phyloP scores from a whole-genome alignment of 2,797 vertebrate species.

The Lerista edwardsae region DNA sequence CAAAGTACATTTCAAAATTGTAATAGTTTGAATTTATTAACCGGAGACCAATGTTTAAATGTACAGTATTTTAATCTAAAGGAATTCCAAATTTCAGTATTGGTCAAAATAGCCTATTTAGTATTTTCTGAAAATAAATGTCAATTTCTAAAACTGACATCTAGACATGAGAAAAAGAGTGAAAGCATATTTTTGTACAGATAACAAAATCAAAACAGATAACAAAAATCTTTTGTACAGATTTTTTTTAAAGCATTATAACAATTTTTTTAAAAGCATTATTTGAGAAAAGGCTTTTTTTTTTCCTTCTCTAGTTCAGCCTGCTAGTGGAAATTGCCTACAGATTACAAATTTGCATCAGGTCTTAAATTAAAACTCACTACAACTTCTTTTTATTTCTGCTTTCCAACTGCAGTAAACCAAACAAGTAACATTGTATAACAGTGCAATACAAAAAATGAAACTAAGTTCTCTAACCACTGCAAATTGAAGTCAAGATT shows the following conservation, averaged over 20 bases:
- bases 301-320: conserved; percentile 2
- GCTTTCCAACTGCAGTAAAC: conserved; percentile 53
- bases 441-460: conserved; percentile 48
- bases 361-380: conserved; percentile 58
- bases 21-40: conserved; percentile 5
- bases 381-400: conserved; percentile 50
- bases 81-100: conserved; percentile 43
- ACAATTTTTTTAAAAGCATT: no score
- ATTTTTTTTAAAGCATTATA: not conserved
- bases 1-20: not conserved
- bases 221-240: no score
- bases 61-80: conserved; percentile 4
- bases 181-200: conserved; percentile 7
- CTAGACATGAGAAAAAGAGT: not conserved
- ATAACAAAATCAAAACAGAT: not conserved
- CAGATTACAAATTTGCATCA: conserved; percentile 54
- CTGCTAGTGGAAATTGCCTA: conserved; percentile 49
- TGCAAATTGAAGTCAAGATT: conserved; percentile 35
- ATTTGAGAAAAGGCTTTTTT: conserved; percentile 13
- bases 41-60: conserved; percentile 24
- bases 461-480: conserved; percentile 44
- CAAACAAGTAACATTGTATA: conserved; percentile 46
- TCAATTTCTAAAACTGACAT: conserved; percentile 11
- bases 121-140: not conserved
- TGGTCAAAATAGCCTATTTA: not conserved